A percentile compares a stretch with the other conserved stretches of the same genome.
phyloP scores from a whole-genome alignment of 2,888 invertebrate species.

The Nephrocerus scutellatus region DNA sequence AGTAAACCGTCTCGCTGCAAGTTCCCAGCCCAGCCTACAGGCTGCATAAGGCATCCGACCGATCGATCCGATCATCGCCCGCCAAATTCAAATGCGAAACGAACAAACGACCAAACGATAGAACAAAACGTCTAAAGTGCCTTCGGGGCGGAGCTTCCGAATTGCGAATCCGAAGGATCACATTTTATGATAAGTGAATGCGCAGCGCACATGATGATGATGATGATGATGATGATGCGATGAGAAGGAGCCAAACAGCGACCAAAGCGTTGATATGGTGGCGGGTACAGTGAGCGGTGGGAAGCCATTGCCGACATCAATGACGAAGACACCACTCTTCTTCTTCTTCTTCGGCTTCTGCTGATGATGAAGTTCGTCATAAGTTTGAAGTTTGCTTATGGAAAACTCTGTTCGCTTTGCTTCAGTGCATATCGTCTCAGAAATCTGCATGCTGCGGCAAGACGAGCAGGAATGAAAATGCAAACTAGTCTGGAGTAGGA shows the following conservation, averaged over 20 bases:
- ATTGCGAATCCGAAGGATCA: slow-evolving; percentile 30
- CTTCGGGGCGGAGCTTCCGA: slow-evolving; percentile 32
- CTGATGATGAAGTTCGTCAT: not conserved
- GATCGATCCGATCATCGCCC: too few relatives aligned
- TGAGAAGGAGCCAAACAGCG: slow-evolving; percentile 23
- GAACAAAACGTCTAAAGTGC: slow-evolving; percentile 18
- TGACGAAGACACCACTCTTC: slow-evolving; percentile 18
- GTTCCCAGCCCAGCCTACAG: too few relatives aligned
- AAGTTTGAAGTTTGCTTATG: too few relatives aligned
- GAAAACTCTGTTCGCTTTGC: too few relatives aligned
- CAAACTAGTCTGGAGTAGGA: slow-evolving; percentile 16
- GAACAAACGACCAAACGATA: too few relatives aligned
- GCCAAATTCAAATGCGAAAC: too few relatives aligned
- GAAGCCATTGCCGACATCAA: slow-evolving; percentile 2
- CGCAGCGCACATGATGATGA: too few relatives aligned
- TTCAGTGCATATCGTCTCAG: slow-evolving; percentile 19
- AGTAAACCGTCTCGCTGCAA: too few relatives aligned
- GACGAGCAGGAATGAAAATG: slow-evolving; percentile 25
- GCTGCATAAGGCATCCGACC: too few relatives aligned
- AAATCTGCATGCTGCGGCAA: slow-evolving; percentile 27
- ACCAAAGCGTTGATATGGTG: slow-evolving; percentile 2
- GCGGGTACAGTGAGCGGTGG: not conserved
- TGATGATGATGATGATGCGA: too few relatives aligned
- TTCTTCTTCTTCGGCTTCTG: slow-evolving; percentile 12
- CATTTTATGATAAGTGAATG: slow-evolving; percentile 24